Evolutionary conservation across 2,113 vertebrate genomes (phyloP).

Genomic region (Oenanthe melanoleuca): DNA sequence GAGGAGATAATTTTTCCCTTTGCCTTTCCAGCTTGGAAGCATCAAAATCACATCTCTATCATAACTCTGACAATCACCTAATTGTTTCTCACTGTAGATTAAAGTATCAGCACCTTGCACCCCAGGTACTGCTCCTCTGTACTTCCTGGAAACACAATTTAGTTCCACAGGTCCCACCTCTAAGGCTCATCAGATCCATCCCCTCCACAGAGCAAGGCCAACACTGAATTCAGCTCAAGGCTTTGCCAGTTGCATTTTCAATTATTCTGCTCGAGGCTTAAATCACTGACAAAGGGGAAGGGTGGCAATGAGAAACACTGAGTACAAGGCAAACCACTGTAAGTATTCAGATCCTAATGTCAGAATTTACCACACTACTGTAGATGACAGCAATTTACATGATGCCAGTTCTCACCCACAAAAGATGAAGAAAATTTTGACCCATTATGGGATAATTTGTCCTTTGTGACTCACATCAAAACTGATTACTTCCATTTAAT

Average conservation of each 20-base stretch:
- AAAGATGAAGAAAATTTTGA: neutral
- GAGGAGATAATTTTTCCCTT: neutral
- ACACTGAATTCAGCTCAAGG: fast-evolving
- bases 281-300: neutral
- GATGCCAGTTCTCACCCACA: neutral
- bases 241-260: neutral
- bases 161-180: neutral
- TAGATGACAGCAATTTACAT: neutral
- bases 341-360: neutral
- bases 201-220: neutral
- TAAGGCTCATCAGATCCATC: neutral
- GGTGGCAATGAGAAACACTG: neutral
- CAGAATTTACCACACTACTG: neutral
- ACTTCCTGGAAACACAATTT: neutral
- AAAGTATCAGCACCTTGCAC: neutral
- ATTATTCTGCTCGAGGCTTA: neutral
- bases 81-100: neutral
- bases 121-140: neutral
- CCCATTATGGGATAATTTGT: neutral
- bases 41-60: neutral
- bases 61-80: neutral
- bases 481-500: neutral
- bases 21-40: neutral
- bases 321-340: neutral
- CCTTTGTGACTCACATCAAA: neutral